These are phyloP conservation scores for Trypoxylon attenuatum DNA, from an alignment of 2,888 invertebrate genomes.

Conservation along the genomic window DNA sequence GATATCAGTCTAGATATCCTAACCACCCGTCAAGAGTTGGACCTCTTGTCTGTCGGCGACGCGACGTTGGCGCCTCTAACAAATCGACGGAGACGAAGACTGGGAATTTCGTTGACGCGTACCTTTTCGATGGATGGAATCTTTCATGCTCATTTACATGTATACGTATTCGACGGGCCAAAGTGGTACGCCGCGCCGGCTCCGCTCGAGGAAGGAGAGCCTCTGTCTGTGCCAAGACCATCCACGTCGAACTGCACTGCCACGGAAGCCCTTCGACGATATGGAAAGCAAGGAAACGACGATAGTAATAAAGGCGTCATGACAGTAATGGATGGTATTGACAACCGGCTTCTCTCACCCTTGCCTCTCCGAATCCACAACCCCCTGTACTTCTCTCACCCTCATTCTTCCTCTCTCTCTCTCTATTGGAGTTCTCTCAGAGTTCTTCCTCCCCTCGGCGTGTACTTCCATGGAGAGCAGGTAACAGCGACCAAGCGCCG, in stretches of 20 bases:
- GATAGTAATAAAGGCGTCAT: constrained; percentile 48
- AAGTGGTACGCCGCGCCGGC: constrained; percentile 15
- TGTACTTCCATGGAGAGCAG: background rate
- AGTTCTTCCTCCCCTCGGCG: background rate
- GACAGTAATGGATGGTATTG: constrained; percentile 56
- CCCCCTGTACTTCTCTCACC: background rate
- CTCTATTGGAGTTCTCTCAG: constrained; percentile 4
- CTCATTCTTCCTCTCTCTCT: background rate
- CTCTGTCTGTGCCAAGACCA: constrained; percentile 25
- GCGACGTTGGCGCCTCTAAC: too few species aligned
- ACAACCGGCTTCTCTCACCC: constrained; percentile 39
- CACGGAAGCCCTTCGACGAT: constrained; percentile 24
- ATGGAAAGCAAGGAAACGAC: constrained; percentile 35
- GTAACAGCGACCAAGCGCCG: background rate
- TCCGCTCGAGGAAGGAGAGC: background rate
- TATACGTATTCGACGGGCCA: constrained; percentile 16
- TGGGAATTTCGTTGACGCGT: constrained; percentile 25
- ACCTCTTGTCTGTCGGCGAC: too few species aligned
- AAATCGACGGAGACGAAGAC: background rate
- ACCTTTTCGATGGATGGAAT: constrained; percentile 33
- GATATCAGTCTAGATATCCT: background rate
- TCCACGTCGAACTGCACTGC: constrained; percentile 10
- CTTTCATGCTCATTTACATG: constrained; percentile 35
- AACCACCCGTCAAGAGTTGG: too few species aligned
- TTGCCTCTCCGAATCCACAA: background rate